Evolutionary conservation across 2,888 invertebrate species (phyloP).

Genomic region (Eustalomyia histrio): DNA sequence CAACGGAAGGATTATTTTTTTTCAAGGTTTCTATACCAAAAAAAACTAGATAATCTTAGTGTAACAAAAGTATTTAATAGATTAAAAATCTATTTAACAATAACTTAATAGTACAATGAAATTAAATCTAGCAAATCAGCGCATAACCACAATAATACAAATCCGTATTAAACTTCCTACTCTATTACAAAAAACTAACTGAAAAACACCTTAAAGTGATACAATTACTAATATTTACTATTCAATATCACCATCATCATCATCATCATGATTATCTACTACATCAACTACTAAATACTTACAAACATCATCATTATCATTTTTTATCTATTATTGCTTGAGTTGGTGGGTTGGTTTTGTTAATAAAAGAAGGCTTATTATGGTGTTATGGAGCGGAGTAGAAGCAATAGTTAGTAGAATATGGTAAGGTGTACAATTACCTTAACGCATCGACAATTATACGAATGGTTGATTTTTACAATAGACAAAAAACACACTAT

Average conservation of each 20-base stretch:
- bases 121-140: slow-evolving; percentile 77
- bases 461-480: slow-evolving; percentile 76
- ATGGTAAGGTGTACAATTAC: slow-evolving; percentile 77
- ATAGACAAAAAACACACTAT: slow-evolving; percentile 42
- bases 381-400: slow-evolving; percentile 11
- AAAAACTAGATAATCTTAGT: slow-evolving; percentile 10
- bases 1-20: neutral
- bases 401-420: slow-evolving; percentile 32
- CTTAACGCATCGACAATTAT: slow-evolving; percentile 80
- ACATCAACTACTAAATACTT: slow-evolving; percentile 17
- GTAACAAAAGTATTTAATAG: slow-evolving; percentile 38
- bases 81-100: slow-evolving; percentile 50
- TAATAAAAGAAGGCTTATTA: slow-evolving; percentile 43
- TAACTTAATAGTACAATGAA: slow-evolving; percentile 66
- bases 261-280: slow-evolving; percentile 3
- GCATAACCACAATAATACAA: slow-evolving; percentile 69
- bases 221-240: slow-evolving; percentile 67
- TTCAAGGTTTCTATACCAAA: neutral
- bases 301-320: slow-evolving; percentile 36
- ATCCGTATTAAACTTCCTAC: slow-evolving; percentile 55
- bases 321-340: slow-evolving; percentile 23
- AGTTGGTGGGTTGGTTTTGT: slow-evolving; percentile 24
- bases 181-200: slow-evolving; percentile 47
- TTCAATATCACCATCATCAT: slow-evolving; percentile 54
- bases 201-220: slow-evolving; percentile 59